These are phyloP conservation scores for Fringilla coelebs DNA, from an alignment of 2,797 vertebrate genomes.

Conservation along the genomic window DNA sequence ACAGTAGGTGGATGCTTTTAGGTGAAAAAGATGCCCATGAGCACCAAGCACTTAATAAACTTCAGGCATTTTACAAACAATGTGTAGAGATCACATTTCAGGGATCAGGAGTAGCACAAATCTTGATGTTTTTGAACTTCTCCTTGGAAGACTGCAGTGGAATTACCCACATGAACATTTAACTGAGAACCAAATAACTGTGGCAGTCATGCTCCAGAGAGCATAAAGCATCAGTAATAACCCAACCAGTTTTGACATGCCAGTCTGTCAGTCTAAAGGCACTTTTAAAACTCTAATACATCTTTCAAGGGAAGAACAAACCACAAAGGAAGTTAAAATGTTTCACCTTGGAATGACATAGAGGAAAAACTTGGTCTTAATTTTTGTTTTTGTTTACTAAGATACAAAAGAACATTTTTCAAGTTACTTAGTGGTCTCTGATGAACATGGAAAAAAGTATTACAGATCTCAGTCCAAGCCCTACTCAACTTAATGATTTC, in stretches of 20 bases:
- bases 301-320: neutral
- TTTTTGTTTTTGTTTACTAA: slow-evolving; percentile 40
- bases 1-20: neutral
- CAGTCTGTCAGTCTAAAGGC: neutral
- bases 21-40: neutral
- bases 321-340: neutral
- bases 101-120: neutral
- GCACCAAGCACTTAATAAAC: neutral
- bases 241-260: neutral
- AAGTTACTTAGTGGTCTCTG: slow-evolving; percentile 15
- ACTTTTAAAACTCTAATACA: neutral
- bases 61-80: neutral
- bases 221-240: slow-evolving; percentile 46
- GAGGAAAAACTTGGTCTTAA: neutral
- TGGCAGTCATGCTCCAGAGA: slow-evolving; percentile 38
- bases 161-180: neutral
- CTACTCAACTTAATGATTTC: neutral
- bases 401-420: neutral
- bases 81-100: neutral
- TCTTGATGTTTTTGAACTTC: neutral
- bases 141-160: neutral
- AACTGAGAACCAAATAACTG: slow-evolving; percentile 26
- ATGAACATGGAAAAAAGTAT: slow-evolving; percentile 6
- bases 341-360: slow-evolving; percentile 8
- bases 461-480: slow-evolving; percentile 47